These are phyloP conservation scores for Crocodylus rhombifer DNA, from an alignment of 2,797 vertebrate species.

Conservation along the genomic window DNA sequence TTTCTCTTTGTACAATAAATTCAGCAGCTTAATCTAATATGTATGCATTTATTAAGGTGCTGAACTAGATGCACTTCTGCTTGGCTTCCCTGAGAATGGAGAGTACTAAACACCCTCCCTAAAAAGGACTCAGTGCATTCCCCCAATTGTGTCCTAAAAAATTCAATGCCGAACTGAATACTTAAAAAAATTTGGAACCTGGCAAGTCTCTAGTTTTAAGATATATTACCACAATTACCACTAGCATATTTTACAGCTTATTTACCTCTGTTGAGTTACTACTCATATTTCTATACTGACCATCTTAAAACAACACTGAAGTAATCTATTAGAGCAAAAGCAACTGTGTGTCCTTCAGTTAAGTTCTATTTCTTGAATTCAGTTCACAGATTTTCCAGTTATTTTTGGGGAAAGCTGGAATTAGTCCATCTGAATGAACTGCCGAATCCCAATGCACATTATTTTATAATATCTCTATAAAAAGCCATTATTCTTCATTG, in stretches of 20 bases:
- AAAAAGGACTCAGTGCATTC: neutral
- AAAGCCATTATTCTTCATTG: neutral
- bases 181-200: neutral
- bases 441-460: neutral
- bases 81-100: neutral
- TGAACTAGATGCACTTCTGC: neutral
- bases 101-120: neutral
- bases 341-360: neutral
- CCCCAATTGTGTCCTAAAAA: neutral
- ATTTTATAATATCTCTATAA: neutral
- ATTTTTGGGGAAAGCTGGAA: neutral
- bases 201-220: neutral
- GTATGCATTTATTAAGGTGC: neutral
- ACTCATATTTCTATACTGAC: neutral
- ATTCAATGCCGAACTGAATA: neutral
- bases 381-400: neutral
- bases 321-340: neutral
- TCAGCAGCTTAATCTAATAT: neutral
- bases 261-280: neutral
- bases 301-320: neutral
- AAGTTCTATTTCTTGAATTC: neutral
- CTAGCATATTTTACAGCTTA: neutral
- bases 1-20: neutral
- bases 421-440: neutral
- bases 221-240: neutral